Base-by-base conservation (phyloP, 2,888 invertebrate species). In the Craniophora ligustri region DNA sequence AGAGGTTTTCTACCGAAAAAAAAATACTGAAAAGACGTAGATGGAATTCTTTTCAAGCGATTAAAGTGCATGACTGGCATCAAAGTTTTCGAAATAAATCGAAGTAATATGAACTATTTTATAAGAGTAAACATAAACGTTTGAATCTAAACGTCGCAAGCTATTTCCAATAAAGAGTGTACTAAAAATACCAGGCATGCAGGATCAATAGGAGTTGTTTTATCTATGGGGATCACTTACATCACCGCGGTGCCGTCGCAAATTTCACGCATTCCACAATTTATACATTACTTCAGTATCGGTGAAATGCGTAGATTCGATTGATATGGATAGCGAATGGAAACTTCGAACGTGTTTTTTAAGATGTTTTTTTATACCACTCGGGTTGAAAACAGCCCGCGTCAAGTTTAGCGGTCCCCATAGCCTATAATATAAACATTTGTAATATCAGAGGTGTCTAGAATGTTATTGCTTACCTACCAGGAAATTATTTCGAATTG, bases 211-310 rank as follows among this genome's bases (percentile, higher is more conserved):
- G 34, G 53, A 23, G 46, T 35, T 48, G 42, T 66, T 48, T 61
- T 56, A 60, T 71, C 68, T 66, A 63, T 63, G 19, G 11, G 15
- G 48, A 51, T 41, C 44, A 63, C 46, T 55, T 57, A 49, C 39
- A 59, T 59, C 47, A 13, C 18, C 47, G 36, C 21, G 47, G 45
- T 49, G 53, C 45, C 41, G 46, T 63, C 56, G 47, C 53, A 60
- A 61, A 73, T 73, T 73, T 75, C 61, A 67, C 72, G 62, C 65
- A 75, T 75, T 75, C 73, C 70, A 41, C 62, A 67, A 63, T 67
- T 62, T 67, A 67, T 65, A 73, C 53, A 70, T 69, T 60, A 61
- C 64, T 21, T 62, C 38, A 55, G 46, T 61, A 61, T 67, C 50
- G 50, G 39, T 45, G 32, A 36, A 40, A 30, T 21, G 39, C 10